phyloP scores from a whole-genome alignment of 2,113 vertebrate genomes.

The Aegotheles bennettii region DNA sequence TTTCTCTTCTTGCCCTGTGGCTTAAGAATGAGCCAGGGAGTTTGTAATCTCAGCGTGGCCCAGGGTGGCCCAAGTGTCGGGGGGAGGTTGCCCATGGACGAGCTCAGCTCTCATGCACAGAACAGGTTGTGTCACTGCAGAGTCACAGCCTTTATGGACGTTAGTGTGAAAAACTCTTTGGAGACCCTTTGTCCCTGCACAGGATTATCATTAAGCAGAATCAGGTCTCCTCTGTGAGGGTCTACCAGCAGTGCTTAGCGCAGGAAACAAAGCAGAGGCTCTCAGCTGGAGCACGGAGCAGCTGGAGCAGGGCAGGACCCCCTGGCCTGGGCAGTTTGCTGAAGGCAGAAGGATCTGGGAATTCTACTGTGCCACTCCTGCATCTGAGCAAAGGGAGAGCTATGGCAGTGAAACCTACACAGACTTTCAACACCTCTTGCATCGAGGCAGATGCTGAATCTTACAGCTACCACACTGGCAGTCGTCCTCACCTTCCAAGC shows the following conservation, averaged over 20 bases:
- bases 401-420: neutral
- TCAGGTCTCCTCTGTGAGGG: neutral
- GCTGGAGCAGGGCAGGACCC: neutral
- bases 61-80: rapidly evolving
- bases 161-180: neutral
- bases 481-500: neutral
- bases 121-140: neutral
- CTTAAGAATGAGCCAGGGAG: neutral
- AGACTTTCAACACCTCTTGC: neutral
- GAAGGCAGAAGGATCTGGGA: neutral
- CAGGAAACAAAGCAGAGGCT: neutral
- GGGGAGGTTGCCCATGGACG: neutral
- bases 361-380: neutral
- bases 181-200: neutral
- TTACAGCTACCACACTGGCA: neutral
- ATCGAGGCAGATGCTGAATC: neutral
- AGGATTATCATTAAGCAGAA: neutral
- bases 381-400: neutral
- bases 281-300: neutral
- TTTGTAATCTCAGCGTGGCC: neutral
- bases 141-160: neutral
- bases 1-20: neutral
- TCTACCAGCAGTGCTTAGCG: rapidly evolving
- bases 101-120: neutral
- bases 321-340: neutral